Percentiles rank a stretch among this genome's conserved stretches.
Evolutionary conservation across 2,888 invertebrate species (phyloP).

Genomic region (Noctua comes): DNA sequence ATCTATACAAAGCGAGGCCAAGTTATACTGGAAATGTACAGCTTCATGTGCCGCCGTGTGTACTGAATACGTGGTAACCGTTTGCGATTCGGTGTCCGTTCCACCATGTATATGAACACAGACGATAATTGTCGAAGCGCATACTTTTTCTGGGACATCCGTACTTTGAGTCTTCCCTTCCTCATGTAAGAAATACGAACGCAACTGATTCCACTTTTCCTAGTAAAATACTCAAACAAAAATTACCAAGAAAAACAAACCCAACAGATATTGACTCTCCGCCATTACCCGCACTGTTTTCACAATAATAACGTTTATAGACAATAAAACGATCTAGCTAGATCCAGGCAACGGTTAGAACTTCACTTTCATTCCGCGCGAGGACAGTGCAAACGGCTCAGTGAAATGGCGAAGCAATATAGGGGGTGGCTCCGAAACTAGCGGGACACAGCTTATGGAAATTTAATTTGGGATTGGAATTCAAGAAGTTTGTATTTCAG

Average conservation of each 20-base stretch:
- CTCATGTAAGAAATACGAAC: not conserved
- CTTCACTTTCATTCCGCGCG: slow-evolving; percentile 64
- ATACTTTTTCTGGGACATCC: not conserved
- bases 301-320: slow-evolving; percentile 56
- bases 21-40: too few species aligned
- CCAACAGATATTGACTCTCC: slow-evolving; percentile 27
- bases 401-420: slow-evolving; percentile 64
- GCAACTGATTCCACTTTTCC: not conserved
- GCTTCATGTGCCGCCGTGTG: too few species aligned
- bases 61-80: too few species aligned
- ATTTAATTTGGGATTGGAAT: slow-evolving; percentile 31
- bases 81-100: too few species aligned
- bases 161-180: not conserved
- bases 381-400: slow-evolving; percentile 60
- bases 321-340: slow-evolving; percentile 45
- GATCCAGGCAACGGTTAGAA: slow-evolving; percentile 49
- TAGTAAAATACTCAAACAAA: not conserved
- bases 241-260: not conserved
- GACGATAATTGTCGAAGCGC: not conserved
- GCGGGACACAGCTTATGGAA: slow-evolving; percentile 51
- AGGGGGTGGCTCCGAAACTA: slow-evolving; percentile 42
- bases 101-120: not conserved
- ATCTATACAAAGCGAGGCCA: too few species aligned
- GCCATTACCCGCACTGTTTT: slow-evolving; percentile 38
- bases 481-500: slow-evolving; percentile 6